Evolutionary conservation across 2,888 invertebrate genomes (phyloP).

Genomic region (Amiota mariae): DNA sequence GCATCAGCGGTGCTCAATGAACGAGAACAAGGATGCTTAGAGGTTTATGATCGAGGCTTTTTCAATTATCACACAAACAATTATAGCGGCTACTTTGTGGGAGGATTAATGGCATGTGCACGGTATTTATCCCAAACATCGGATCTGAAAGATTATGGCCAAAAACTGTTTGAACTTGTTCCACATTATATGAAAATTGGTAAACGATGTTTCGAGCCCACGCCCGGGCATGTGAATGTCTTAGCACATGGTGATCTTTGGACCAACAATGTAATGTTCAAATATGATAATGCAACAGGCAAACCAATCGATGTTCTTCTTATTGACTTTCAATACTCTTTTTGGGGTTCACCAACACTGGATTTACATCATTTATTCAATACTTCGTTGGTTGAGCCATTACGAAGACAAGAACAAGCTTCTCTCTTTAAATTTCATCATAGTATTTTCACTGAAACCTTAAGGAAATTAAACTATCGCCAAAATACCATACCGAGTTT

Average conservation of each 20-base stretch:
- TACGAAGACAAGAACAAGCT: constrained; percentile 64
- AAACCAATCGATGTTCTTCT: constrained; percentile 65
- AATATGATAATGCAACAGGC: constrained; percentile 58
- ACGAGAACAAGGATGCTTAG: constrained; percentile 57
- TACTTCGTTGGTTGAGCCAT: constrained; percentile 67
- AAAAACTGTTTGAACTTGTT: constrained; percentile 63
- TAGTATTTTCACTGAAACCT: constrained; percentile 55
- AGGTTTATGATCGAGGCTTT: constrained; percentile 69
- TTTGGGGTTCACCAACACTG: constrained; percentile 71
- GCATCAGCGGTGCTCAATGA: constrained; percentile 74
- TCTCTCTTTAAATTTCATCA: constrained; percentile 68
- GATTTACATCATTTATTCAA: constrained; percentile 72
- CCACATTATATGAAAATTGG: constrained; percentile 70
- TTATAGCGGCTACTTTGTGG: constrained; percentile 68
- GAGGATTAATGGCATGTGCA: constrained; percentile 64
- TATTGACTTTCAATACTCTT: constrained; percentile 72
- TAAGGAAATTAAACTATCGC: constrained; percentile 60
- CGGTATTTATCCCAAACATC: constrained; percentile 58
- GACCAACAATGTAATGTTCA: constrained; percentile 73
- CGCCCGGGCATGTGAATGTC: constrained; percentile 64
- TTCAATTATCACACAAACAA: constrained; percentile 69
- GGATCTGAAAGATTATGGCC: constrained; percentile 55
- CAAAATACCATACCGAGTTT: constrained; percentile 65
- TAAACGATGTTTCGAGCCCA: constrained; percentile 61
- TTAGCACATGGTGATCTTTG: constrained; percentile 72